Evolutionary conservation across 1,140 invertebrate species (phyloP), one percentile per base, ranked within the genome.

Genomic region (Reticulitermes speratus): DNA sequence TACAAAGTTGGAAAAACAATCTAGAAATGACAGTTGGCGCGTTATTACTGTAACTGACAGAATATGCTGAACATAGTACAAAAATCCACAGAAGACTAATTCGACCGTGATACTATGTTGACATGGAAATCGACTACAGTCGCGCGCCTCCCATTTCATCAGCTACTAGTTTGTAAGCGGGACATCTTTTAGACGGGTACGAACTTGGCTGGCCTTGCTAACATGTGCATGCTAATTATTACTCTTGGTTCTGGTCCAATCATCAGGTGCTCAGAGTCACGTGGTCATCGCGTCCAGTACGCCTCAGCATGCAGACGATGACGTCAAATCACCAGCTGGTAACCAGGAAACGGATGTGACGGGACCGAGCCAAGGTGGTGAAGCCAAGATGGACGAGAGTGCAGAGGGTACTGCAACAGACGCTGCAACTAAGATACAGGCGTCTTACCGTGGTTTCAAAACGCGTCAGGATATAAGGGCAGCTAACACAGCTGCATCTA

Each of bases 401-500:
- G 44, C 32, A 25, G 11, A 16, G 25, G 30, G 25, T 32, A 55
- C 30, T 55, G 52, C 16, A 23, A 21, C 52, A 82, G 32, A 44
- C 23, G 82, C 86, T n/a, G 52, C 81, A 14, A 86, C 81, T 14
- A 75, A 38, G 82, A 86, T 45, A 44, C 81, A 45, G 30, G 65
- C 85, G 38, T 44, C 32, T 12, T 21, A 38, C 85, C 14, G 48
- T 21, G 83, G 45, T 23, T 75, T 75, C 65, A 30, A 30, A n/a
- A 23, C 83, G 44, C 86, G 87, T 89, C 59, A 89, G 44, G 86
- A 86, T 32, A 89, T 90, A 88, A 89, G 89, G 85, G 89, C 90
- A 65, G 87, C 88, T 65, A 89, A 90, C 84, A 87, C 90, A 87
- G 95, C 95, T 38, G 95, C 95, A 25, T 94, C 93, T 7, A 96